These are phyloP conservation scores for Meda fulgida DNA, from an alignment of 2,797 vertebrate genomes.

Conservation along the genomic window DNA sequence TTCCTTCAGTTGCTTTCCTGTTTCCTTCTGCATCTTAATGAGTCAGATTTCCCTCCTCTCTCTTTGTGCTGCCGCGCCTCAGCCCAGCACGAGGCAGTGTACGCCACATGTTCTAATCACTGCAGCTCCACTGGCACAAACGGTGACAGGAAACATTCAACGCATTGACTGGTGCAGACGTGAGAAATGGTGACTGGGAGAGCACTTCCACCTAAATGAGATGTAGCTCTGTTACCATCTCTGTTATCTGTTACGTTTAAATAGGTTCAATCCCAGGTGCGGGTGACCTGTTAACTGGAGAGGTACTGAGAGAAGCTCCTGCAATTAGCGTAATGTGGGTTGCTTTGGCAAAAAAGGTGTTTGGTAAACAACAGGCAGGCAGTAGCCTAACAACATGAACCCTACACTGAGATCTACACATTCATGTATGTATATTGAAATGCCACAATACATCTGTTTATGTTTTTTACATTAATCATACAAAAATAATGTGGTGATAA, in stretches of 20 bases:
- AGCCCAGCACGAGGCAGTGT: constrained; percentile 59
- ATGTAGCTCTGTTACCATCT: constrained; percentile 58
- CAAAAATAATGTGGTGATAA: neutral
- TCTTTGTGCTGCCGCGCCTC: constrained; percentile 56
- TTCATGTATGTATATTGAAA: neutral
- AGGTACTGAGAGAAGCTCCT: constrained; percentile 24
- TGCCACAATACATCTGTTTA: neutral
- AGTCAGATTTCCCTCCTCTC: constrained; percentile 59
- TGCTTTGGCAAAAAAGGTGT: constrained; percentile 40
- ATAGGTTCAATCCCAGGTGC: constrained; percentile 43
- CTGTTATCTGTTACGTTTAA: constrained; percentile 36
- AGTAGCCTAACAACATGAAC: constrained; percentile 22
- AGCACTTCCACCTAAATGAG: constrained; percentile 49
- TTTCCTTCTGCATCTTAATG: constrained; percentile 63
- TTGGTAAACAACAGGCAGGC: constrained; percentile 38
- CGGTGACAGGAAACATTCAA: constrained; percentile 57
- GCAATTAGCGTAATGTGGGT: constrained; percentile 38
- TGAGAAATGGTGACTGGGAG: constrained; percentile 57
- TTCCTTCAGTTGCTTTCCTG: constrained; percentile 56
- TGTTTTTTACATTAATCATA: neutral
- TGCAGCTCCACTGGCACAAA: constrained; percentile 55
- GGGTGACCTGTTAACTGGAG: constrained; percentile 30
- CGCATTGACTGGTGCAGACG: constrained; percentile 51
- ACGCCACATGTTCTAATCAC: constrained; percentile 59
- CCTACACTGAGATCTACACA: neutral